Evolutionary conservation across 2,888 invertebrate genomes (phyloP).

Genomic region (Mellilla xanthometata): DNA sequence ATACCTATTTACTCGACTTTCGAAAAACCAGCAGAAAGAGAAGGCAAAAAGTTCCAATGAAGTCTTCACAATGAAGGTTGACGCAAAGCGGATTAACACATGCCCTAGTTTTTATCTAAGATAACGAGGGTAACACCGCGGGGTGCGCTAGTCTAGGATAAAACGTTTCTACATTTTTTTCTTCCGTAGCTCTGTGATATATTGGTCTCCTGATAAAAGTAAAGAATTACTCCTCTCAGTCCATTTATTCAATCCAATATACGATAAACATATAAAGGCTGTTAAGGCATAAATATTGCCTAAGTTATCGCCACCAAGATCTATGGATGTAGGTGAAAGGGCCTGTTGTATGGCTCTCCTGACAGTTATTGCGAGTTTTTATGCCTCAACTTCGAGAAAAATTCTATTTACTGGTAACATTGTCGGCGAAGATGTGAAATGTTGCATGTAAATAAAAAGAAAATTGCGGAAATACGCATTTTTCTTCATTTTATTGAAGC

Average conservation of each 20-base stretch:
- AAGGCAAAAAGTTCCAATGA: no score
- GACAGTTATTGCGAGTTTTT: slow-evolving; percentile 69
- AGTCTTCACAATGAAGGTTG: no score
- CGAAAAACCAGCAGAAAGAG: no score
- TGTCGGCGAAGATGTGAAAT: slow-evolving; percentile 56
- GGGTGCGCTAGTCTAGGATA: no score
- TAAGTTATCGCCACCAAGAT: slow-evolving; percentile 57
- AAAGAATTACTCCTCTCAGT: slow-evolving; percentile 33
- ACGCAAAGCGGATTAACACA: no score
- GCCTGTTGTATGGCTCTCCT: slow-evolving; percentile 52
- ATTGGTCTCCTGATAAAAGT: no score
- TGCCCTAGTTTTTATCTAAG: no score
- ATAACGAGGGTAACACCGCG: no score
- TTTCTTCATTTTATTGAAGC: slow-evolving; percentile 16
- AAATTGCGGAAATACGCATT: slow-evolving; percentile 21
- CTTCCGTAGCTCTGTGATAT: no score
- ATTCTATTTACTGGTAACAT: slow-evolving; percentile 60
- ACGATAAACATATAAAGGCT: slow-evolving; percentile 56
- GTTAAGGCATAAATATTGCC: slow-evolving; percentile 59
- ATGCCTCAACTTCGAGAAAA: slow-evolving; percentile 57
- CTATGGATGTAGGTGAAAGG: slow-evolving; percentile 46
- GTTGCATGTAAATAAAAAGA: slow-evolving; percentile 35
- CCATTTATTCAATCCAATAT: slow-evolving; percentile 58
- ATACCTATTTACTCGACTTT: no score
- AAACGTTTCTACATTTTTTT: no score